Base-by-base conservation (phyloP, 2,797 vertebrate genomes). In the Characodon lateralis region DNA sequence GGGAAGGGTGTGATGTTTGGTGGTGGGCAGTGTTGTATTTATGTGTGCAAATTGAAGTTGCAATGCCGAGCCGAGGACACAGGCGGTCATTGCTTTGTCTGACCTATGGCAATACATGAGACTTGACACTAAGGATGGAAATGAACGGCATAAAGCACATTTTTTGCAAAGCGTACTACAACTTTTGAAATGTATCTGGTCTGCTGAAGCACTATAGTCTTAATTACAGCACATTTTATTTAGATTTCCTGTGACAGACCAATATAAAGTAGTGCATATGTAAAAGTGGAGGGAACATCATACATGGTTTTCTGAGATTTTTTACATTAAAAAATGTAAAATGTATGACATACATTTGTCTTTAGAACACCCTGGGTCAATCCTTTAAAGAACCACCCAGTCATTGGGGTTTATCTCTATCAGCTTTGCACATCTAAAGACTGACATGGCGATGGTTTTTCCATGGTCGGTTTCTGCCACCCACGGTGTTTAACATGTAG, bases 1-100 rank as follows among this genome's bases (percentile, higher is more conserved):
- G 82, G 76, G 76, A 31, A 86, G 87, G 84, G 89, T 92, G 91
- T 89, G 91, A 93, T 90, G 84, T 91, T 91, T 88, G 85, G 90
- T 85, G 90, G 80, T 83, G 91, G 88, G 77, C 87, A 88, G 83
- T 73, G 80, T 88, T 81, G 83, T 90, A 85, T 89, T 81, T 87
- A 74, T 87, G 79, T 82, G 86, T 87, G 89, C 74, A 39, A 77
- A 79, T 9, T 78, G 81, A 48, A 76, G 82, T 77, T 70, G 78
- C 13, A 73, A 72, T 72, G 76, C 76, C 83, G 80, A 78, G 89
- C 53, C 87, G 88, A 84, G 87, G 86, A 89, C 85, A 82, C 78
- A 9, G 81, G 78, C 89, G 93, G 91, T 93, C 89, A 90, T 79
- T 80, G 79, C 82, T 83, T 85, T 88, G 84, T 88, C 84, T 50